Base-by-base conservation (phyloP, 1,140 invertebrate genomes). In the Drosophila nigromelanica region DNA sequence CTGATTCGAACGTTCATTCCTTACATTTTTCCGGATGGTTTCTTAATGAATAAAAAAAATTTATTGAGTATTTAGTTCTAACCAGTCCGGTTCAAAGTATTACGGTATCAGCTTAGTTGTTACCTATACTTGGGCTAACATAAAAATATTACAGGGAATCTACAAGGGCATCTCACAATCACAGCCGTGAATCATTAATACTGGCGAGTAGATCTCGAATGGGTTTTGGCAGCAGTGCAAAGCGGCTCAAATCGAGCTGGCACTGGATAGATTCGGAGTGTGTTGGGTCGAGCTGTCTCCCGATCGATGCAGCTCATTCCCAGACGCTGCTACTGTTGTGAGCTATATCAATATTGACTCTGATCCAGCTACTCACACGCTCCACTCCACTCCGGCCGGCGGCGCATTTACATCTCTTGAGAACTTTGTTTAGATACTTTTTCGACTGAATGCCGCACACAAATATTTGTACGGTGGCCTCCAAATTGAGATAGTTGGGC, bases 401-500 rank as follows among this genome's bases (percentile, higher is more conserved):
- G 71, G 62, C 50, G 47, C 73, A 83, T 83, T 83, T 76, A 72
- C 73, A 83, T 76, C 55, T 60, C 58, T 48, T 50, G 59, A 80
- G 67, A 79, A 73, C 67, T 61, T 78, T 89, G 73, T 89, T 89
- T 89, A 63, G 79, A 73, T 83, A 80, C 76, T 89, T 89, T 89
- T 89, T 89, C 83, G 83, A 89, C 76, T 89, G 83, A 89, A 77
- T 82, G 83, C 76, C 79, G 76, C 73, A 80, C 58, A 83, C 83
- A 89, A 89, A 89, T 89, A 89, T 89, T 89, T 89, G 83, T 80
- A 48, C 69, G 62, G 40, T 63, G 62, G 67, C 62, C 43, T 64
- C 83, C 80, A 89, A 89, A 89, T 89, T 89, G 79, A 89, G 83
- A 89, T 89, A 89, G 87, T 82, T 79, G 83, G 69, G 66, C 14